These are phyloP conservation scores for Drosophila takahashii DNA, from an alignment of 1,140 invertebrate species.

Conservation along the genomic window DNA sequence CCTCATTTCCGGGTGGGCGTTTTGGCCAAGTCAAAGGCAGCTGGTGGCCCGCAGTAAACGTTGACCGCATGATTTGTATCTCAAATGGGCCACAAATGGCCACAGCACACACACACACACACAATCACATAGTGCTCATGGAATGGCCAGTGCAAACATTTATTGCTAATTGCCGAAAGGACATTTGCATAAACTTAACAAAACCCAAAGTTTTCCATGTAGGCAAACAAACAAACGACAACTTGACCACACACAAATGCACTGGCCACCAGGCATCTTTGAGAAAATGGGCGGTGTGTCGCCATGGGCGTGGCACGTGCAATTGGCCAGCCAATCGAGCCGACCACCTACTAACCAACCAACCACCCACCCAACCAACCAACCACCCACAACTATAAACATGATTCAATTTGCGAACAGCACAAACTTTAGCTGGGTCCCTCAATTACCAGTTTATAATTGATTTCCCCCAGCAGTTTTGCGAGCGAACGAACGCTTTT, in stretches of 20 bases:
- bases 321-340: constrained; percentile 41
- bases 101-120: constrained; percentile 38
- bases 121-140: constrained; percentile 12
- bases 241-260: constrained; percentile 52
- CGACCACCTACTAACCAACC: not conserved
- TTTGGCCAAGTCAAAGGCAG: constrained; percentile 61
- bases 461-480: constrained; percentile 36
- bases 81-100: constrained; percentile 77
- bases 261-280: constrained; percentile 19
- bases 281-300: constrained; percentile 19
- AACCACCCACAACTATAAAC: constrained; percentile 32
- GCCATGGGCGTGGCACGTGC: constrained; percentile 26
- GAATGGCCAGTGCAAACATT: constrained; percentile 69
- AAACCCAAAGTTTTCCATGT: constrained; percentile 73
- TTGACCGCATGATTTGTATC: constrained; percentile 80
- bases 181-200: constrained; percentile 83
- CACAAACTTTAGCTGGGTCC: constrained; percentile 29
- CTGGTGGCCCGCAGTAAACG: constrained; percentile 75
- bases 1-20: constrained; percentile 6
- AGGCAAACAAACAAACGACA: constrained; percentile 67
- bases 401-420: constrained; percentile 62
- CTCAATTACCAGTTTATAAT: constrained; percentile 66
- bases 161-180: constrained; percentile 81
- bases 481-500: not conserved
- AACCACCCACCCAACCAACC: not conserved